Base-by-base conservation (phyloP, 2,888 invertebrate genomes). In the Sthenelais limicola region DNA sequence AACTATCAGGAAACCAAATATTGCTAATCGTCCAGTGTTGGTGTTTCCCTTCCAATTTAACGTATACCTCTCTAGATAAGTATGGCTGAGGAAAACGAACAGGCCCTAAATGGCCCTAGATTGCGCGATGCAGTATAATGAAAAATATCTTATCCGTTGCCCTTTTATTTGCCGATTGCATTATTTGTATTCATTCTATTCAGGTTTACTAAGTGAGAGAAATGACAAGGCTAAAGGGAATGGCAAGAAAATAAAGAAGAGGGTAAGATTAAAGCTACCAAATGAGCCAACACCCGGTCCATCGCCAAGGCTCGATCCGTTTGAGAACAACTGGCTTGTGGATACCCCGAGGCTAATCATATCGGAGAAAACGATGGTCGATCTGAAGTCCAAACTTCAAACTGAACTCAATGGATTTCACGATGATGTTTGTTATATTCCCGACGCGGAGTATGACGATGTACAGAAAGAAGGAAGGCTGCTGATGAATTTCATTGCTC, bases 331-430 rank as follows among this genome's bases (percentile, higher is more conserved):
- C 52, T 52, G 54, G 52, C 66, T 72, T 7, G 72, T 72, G 28
- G 66, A 72, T 26, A 33, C 67, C n/a, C 72, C 72, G 3, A 21
- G 66, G 30, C 15, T 38, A 24, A 72, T 72, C 49, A 15, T 72
- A 12, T 21, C 21, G 3, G 72, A 72, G 62, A 66, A 67, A n/a
- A 67, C 72, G 2, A 33, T 35, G 49, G n/a, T 72, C 32, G 62
- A 38, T 4, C 15, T 21, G 4, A 68, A 56, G 32, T 56, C 56
- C 30, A 54, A 35, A 24, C 47, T 76, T 0, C 33, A n/a, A 18
- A 33, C 12, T 12, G 26, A 35, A 21, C 69, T 77, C 3, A 73
- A 76, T n/a, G 62, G 62, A 5, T 78, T 74, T 69, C 74, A 76
- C 54, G 56, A 58, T 15, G 52, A 73, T 9, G 70, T 75, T 15